phyloP scores from a whole-genome alignment of 2,797 vertebrate genomes.

The Hemitrygon akajei region DNA sequence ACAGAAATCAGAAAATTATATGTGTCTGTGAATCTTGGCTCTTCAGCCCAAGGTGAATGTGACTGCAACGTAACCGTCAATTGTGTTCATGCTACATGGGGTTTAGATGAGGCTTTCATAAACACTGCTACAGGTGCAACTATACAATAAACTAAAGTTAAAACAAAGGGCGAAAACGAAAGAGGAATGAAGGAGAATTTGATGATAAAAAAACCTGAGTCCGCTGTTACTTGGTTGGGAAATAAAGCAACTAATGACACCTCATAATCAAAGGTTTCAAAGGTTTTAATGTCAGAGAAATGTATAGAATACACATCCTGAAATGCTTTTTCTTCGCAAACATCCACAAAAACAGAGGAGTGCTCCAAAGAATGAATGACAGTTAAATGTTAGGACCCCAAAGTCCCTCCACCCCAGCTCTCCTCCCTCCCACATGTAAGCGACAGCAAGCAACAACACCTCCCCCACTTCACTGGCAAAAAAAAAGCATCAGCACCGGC shows the following conservation, averaged over 20 bases:
- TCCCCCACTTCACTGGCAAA: no score
- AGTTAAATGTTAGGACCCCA: no score
- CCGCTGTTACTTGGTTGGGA: background rate
- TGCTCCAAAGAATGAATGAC: no score
- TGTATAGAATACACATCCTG: no score
- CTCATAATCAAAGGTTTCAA: background rate
- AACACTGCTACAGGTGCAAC: background rate
- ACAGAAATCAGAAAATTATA: background rate
- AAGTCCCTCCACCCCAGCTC: no score
- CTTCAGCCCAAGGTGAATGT: background rate
- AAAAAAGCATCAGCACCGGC: no score
- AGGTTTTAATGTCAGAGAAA: no score
- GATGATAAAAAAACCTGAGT: background rate
- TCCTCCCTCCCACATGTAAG: no score
- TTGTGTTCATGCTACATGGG: background rate
- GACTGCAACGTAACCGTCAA: background rate
- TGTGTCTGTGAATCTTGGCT: background rate
- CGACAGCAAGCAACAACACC: no score
- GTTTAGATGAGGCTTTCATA: background rate
- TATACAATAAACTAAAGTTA: background rate
- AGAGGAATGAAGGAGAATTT: background rate
- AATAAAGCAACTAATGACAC: background rate
- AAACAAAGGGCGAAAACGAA: background rate
- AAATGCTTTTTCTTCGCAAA: no score
- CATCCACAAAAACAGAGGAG: no score